phyloP scores from a whole-genome alignment of 2,113 vertebrate genomes.

The Epinephelus fuscoguttatus region DNA sequence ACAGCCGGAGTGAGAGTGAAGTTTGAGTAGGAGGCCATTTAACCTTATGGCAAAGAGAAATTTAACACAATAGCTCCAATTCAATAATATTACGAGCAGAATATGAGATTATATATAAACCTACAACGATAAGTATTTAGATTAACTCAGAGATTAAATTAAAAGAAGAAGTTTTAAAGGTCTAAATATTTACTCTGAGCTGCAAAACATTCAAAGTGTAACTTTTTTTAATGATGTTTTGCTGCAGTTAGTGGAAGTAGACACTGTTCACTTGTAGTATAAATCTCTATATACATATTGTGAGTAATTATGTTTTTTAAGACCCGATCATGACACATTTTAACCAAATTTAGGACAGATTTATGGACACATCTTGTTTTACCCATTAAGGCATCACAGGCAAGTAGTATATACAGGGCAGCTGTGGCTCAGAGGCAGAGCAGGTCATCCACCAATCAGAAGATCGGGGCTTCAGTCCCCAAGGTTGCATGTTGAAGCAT shows the following conservation, averaged over 20 bases:
- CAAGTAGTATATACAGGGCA: too few relatives aligned
- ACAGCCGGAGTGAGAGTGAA: slow-evolving; percentile 53
- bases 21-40: slow-evolving; percentile 69
- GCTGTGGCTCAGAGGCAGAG: too few relatives aligned
- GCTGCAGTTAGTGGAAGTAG: background rate
- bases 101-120: background rate
- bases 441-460: too few relatives aligned
- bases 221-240: too few relatives aligned
- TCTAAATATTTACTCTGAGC: too few relatives aligned
- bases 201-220: too few relatives aligned
- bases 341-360: too few relatives aligned
- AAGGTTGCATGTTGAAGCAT: too few relatives aligned
- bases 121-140: background rate
- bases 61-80: slow-evolving; percentile 38
- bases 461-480: too few relatives aligned
- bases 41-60: slow-evolving; percentile 61
- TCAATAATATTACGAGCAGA: background rate
- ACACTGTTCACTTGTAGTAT: background rate
- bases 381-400: too few relatives aligned
- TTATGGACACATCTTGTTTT: too few relatives aligned
- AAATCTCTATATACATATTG: background rate
- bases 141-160: background rate
- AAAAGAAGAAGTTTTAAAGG: background rate
- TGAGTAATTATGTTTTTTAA: background rate
- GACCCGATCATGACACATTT: too few relatives aligned